Conservation (phyloP, 2,797 vertebrate genomes). For the Spinus pinus region DNA sequence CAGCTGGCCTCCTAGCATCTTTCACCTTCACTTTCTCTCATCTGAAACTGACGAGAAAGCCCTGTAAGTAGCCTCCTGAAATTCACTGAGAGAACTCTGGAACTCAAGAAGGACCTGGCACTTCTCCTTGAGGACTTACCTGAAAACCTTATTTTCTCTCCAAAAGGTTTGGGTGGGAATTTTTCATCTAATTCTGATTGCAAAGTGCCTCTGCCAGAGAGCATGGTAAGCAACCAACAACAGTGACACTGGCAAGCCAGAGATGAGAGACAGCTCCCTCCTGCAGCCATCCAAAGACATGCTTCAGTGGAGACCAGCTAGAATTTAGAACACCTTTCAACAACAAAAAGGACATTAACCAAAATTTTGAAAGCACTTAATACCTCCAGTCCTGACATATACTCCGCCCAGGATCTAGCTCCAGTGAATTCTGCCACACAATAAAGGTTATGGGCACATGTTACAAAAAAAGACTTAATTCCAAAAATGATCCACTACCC, state of each 20-base stretch:
- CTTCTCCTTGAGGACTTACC: background rate
- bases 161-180: background rate
- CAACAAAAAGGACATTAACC: background rate
- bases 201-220: background rate
- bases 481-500: background rate
- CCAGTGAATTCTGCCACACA: background rate
- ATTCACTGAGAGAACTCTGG: background rate
- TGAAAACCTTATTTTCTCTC: background rate
- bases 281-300: background rate
- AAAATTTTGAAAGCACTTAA: background rate
- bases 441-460: accelerated
- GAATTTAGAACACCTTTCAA: background rate
- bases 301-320: background rate
- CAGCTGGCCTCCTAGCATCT: background rate
- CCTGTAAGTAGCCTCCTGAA: background rate
- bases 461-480: background rate
- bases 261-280: background rate
- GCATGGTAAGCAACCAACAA: background rate
- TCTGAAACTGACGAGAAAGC: background rate
- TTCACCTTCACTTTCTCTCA: background rate
- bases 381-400: background rate
- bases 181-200: background rate
- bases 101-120: background rate
- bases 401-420: background rate
- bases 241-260: background rate